phyloP scores from a whole-genome alignment of 2,888 invertebrate species.

The Anticlea derivata region DNA sequence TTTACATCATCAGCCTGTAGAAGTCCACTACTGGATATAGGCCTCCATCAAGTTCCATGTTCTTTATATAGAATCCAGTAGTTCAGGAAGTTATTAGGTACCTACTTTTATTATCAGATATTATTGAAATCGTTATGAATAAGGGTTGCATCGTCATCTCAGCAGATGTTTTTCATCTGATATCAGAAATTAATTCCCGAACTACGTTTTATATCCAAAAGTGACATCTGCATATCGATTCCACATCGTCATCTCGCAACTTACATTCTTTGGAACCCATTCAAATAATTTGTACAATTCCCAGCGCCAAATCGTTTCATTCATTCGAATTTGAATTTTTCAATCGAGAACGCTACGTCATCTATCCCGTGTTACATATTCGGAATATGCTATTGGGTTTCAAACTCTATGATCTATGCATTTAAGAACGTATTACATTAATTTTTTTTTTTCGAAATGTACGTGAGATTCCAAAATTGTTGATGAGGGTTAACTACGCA shows the following conservation, averaged over 20 bases:
- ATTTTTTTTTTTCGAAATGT: slow-evolving; percentile 18
- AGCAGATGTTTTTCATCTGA: slow-evolving; percentile 36
- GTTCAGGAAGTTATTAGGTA: too few species aligned
- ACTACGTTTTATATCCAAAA: slow-evolving; percentile 23
- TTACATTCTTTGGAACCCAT: slow-evolving; percentile 29
- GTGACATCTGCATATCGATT: slow-evolving; percentile 36
- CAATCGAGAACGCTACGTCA: slow-evolving; percentile 46
- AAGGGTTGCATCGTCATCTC: slow-evolving; percentile 28
- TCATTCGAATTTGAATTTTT: slow-evolving; percentile 63
- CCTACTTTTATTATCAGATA: neutral
- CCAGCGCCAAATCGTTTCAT: slow-evolving; percentile 52
- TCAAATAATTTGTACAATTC: slow-evolving; percentile 42
- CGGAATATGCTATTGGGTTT: slow-evolving; percentile 12
- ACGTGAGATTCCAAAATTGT: slow-evolving; percentile 37
- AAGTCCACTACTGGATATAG: too few species aligned
- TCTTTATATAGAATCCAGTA: too few species aligned
- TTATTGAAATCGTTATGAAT: slow-evolving; percentile 20
- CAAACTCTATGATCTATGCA: slow-evolving; percentile 11
- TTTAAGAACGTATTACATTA: slow-evolving; percentile 13
- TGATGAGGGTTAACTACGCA: slow-evolving; percentile 70
- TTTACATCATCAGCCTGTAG: too few species aligned
- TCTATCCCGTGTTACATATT: slow-evolving; percentile 32
- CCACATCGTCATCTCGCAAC: slow-evolving; percentile 34
- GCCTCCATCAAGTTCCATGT: too few species aligned
- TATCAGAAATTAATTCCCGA: slow-evolving; percentile 37